phyloP scores from a whole-genome alignment of 2,888 invertebrate species.

The Thecophora atra region DNA sequence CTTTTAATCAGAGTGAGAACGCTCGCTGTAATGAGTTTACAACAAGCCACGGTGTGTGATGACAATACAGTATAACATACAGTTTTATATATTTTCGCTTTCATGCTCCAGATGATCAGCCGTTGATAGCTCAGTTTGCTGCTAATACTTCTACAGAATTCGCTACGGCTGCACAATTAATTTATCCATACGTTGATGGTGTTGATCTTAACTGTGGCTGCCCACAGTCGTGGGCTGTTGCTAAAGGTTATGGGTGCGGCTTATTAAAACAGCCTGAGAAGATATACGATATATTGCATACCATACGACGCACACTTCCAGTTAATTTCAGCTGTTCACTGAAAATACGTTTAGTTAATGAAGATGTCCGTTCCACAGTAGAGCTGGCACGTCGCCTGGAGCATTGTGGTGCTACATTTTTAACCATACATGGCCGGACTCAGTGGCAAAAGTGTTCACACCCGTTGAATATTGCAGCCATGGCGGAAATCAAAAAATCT shows the following conservation, averaged over 20 bases:
- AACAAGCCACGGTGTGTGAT: constrained; percentile 69
- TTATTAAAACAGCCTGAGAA: constrained; percentile 84
- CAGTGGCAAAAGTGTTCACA: constrained; percentile 78
- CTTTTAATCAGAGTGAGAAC: constrained; percentile 87
- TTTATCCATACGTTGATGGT: constrained; percentile 87
- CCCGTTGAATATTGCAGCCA: constrained; percentile 75
- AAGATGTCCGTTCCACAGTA: constrained; percentile 73
- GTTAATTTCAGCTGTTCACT: constrained; percentile 85
- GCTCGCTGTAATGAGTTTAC: constrained; percentile 86
- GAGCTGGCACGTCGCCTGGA: constrained; percentile 83
- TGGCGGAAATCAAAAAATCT: constrained; percentile 73
- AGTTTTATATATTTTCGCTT: background rate
- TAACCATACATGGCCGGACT: constrained; percentile 94
- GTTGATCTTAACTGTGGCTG: constrained; percentile 98
- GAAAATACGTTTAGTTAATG: constrained; percentile 80
- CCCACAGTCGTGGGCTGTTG: constrained; percentile 94
- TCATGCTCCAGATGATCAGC: constrained; percentile 74
- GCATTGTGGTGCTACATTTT: constrained; percentile 85
- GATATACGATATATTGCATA: constrained; percentile 81
- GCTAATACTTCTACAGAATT: constrained; percentile 86
- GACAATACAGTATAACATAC: background rate
- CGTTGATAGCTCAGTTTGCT: constrained; percentile 94
- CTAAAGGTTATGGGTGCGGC: constrained; percentile 88
- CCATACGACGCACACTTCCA: constrained; percentile 77
- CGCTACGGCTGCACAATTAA: constrained; percentile 83